These are phyloP conservation scores for Helogale parvula DNA, from an alignment of 2,113 vertebrate genomes.

Conservation along the genomic window DNA sequence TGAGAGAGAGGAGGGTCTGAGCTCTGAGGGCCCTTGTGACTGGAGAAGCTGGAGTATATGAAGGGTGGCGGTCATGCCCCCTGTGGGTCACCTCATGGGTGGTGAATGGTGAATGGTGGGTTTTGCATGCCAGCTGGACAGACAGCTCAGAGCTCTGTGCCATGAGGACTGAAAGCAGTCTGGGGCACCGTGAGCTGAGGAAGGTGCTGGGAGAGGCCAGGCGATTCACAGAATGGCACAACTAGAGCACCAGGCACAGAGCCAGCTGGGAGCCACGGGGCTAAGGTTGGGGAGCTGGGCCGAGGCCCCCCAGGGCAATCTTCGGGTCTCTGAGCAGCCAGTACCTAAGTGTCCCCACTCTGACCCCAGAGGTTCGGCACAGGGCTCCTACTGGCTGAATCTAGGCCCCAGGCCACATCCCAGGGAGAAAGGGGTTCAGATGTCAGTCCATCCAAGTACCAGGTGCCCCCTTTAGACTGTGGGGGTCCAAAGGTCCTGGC, in stretches of 20 bases:
- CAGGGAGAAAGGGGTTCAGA: background rate
- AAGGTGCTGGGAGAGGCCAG: background rate
- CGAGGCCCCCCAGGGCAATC: background rate
- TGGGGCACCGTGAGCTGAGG: background rate
- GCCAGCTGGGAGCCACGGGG: background rate
- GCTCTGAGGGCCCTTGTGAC: background rate
- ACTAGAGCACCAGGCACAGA: no score
- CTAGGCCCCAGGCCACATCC: background rate
- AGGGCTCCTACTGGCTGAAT: background rate
- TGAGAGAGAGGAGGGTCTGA: no score
- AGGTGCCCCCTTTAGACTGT: background rate
- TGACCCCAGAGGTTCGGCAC: no score
- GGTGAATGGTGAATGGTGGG: no score
- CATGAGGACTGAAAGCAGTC: background rate
- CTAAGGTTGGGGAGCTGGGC: background rate
- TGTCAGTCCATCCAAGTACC: background rate
- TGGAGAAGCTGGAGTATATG: background rate
- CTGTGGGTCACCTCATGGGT: background rate
- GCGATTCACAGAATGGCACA: fast-evolving
- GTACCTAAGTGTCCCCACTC: fast-evolving
- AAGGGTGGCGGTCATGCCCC: fast-evolving
- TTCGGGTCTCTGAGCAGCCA: background rate
- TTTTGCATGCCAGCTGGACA: no score
- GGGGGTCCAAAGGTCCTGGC: background rate
- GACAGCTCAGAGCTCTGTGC: background rate